phyloP scores from a whole-genome alignment of 2,888 invertebrate genomes.

The Axea sp. region DNA sequence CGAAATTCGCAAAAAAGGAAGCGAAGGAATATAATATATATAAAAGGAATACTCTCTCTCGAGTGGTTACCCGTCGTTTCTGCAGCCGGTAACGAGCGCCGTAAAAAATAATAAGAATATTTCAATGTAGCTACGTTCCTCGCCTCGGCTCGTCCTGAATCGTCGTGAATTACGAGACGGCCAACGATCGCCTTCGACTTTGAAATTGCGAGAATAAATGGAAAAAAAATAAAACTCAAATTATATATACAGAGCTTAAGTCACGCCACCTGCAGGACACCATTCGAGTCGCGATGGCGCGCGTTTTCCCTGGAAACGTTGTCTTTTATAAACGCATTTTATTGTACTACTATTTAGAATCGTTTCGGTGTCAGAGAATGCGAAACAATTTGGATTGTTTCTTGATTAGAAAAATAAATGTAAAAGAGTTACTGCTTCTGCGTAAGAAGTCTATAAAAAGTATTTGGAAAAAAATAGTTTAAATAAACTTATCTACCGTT shows the following conservation, averaged over 20 bases:
- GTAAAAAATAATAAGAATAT: conserved; percentile 63
- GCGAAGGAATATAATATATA: conserved; percentile 52
- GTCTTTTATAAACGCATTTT: conserved; percentile 27
- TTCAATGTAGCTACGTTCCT: conserved; percentile 58
- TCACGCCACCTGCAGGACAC: conserved; percentile 57
- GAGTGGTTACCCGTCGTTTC: conserved; percentile 61
- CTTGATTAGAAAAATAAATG: conserved; percentile 9
- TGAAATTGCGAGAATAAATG: conserved; percentile 60
- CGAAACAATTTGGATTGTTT: conserved; percentile 22
- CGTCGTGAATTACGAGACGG: conserved; percentile 61
- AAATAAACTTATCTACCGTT: no score
- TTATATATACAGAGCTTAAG: conserved; percentile 42
- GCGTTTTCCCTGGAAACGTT: conserved; percentile 17
- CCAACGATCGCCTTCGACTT: conserved; percentile 61
- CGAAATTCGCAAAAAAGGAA: conserved; percentile 47
- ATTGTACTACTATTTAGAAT: conserved; percentile 13
- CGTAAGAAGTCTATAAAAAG: conserved; percentile 5
- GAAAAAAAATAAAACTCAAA: conserved; percentile 42
- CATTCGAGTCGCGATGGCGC: conserved; percentile 30
- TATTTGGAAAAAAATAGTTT: no score
- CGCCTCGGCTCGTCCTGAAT: conserved; percentile 52
- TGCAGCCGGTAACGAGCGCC: conserved; percentile 62
- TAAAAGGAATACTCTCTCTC: conserved; percentile 47
- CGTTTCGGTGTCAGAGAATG: conserved; percentile 12
- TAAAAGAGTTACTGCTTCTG: conserved; percentile 13